Evolutionary conservation across 2,113 vertebrate genomes (phyloP), one percentile per base, ranked within the genome.

Genomic region (Argyrosomus japonicus): DNA sequence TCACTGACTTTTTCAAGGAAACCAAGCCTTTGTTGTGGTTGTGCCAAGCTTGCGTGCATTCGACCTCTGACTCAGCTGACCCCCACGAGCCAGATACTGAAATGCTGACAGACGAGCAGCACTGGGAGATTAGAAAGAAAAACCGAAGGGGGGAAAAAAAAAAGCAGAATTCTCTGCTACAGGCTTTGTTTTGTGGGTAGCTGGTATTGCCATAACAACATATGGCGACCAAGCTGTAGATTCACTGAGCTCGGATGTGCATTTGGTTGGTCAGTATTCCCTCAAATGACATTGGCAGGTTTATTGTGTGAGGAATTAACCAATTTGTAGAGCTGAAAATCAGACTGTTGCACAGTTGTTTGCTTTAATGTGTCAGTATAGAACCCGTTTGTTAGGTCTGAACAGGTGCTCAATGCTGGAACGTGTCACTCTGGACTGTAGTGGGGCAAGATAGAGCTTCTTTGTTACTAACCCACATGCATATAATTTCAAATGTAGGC

Each of bases 161-260:
- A 63, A 75, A 74, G 57, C n/a, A 48, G 18, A 50, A 40, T 18
- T 79, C 27, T 75, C 48, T 48, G 85, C 82, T 74, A 13, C 84
- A 81, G 86, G 84, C 85, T 91, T 82, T 89, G 85, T 91, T 40
- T 88, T 79, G 87, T 84, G 79, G 54, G 74, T 91, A 79, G 84
- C 71, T 77, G 79, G 53, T 91, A 87, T 89, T 92, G 89, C 91
- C 87, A 92, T 84, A 92, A 91, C 90, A 91, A 86, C 93, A 92
- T 94, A 93, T 93, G 91, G 90, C 83, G 84, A 84, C 89, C 86
- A 91, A 91, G 91, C 90, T 93, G 89, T 86, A 92, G 84, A 92
- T 87, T 81, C 87, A 86, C 84, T 78, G 83, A 85, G 88, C 83
- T 83, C 17, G 50, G 86, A 82, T 74, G 80, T 90, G 86, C 89